Conservation (phyloP, 2,888 invertebrate species). For the Polyommatus icarus region DNA sequence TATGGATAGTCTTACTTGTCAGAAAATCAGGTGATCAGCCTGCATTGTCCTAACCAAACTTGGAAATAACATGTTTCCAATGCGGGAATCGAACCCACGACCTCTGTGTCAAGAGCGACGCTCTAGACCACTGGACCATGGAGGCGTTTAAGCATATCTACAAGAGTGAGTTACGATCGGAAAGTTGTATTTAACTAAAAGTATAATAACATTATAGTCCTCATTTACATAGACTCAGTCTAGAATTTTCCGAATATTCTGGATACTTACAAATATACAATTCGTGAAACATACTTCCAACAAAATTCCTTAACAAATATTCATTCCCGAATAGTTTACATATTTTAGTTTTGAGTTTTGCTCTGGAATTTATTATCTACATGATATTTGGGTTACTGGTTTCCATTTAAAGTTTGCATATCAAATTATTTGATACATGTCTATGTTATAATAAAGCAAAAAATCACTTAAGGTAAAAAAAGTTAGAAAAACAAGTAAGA, state of each 20-base stretch:
- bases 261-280: background rate
- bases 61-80: too few species aligned
- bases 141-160: too few species aligned
- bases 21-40: too few species aligned
- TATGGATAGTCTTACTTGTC: too few species aligned
- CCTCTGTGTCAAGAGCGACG: too few species aligned
- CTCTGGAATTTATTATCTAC: background rate
- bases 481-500: too few species aligned
- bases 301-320: background rate
- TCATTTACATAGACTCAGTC: background rate
- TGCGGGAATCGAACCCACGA: too few species aligned
- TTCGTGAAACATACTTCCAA: background rate
- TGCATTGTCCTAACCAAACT: too few species aligned
- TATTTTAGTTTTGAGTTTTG: background rate
- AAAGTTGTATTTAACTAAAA: background rate
- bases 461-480: too few species aligned
- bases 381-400: background rate
- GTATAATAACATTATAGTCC: background rate
- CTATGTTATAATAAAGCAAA: too few species aligned
- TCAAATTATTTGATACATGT: background rate
- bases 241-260: background rate
- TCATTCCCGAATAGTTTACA: slow-evolving; percentile 16
- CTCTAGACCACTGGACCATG: too few species aligned
- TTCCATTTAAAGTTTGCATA: background rate
- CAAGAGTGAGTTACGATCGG: too few species aligned